phyloP scores from a whole-genome alignment of 2,888 invertebrate species.

The Carterocephalus palaemon region DNA sequence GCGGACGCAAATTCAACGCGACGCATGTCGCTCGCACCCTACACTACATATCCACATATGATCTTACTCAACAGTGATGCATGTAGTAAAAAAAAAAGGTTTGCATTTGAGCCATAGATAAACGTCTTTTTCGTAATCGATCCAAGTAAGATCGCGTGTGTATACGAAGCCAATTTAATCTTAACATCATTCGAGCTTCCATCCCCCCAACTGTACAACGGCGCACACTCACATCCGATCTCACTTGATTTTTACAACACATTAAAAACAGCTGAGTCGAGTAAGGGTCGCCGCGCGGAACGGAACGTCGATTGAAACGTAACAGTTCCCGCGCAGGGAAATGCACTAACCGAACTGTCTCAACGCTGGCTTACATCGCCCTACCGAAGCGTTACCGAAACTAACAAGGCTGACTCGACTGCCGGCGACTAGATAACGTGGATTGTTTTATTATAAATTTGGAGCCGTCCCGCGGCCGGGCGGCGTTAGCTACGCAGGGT shows the following conservation, averaged over 20 bases:
- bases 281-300: slow-evolving; percentile 8
- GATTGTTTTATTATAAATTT: slow-evolving; percentile 27
- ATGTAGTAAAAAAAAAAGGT: slow-evolving; percentile 16
- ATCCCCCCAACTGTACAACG: slow-evolving; percentile 51
- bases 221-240: slow-evolving; percentile 9
- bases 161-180: slow-evolving; percentile 14
- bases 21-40: slow-evolving; percentile 11
- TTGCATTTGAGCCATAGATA: slow-evolving; percentile 22
- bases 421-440: slow-evolving; percentile 65
- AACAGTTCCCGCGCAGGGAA: slow-evolving; percentile 38
- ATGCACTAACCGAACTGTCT: slow-evolving; percentile 55
- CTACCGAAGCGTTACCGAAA: slow-evolving; percentile 57
- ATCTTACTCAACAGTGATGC: slow-evolving; percentile 24
- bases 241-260: slow-evolving; percentile 10
- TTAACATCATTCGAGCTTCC: slow-evolving; percentile 47
- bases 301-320: slow-evolving; percentile 27
- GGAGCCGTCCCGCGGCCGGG: background rate
- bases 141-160: slow-evolving; percentile 17
- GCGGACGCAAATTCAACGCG: slow-evolving; percentile 46
- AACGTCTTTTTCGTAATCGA: slow-evolving; percentile 18
- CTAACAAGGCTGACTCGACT: slow-evolving; percentile 54
- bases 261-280: slow-evolving; percentile 7
- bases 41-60: slow-evolving; percentile 20
- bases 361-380: slow-evolving; percentile 58
- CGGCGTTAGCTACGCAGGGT: slow-evolving; percentile 2